Base-by-base conservation (phyloP, 1,140 invertebrate species). In the Leptoteleia sp. region DNA sequence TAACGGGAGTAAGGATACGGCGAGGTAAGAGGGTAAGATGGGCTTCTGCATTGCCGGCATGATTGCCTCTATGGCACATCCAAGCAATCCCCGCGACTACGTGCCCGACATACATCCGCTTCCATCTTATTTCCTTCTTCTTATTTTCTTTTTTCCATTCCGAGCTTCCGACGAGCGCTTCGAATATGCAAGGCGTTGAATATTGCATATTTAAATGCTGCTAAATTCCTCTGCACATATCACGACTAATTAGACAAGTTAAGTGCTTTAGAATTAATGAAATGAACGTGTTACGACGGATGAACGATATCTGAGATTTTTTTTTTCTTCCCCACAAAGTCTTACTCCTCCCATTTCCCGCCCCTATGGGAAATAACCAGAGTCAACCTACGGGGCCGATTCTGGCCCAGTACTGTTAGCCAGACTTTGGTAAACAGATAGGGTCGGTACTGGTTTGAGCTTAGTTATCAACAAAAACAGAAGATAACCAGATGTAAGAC, bases 61-160 rank as follows among this genome's bases (percentile, higher is more conserved):
- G 89, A 90, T 90, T 90, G 89, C 87, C 86, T 90, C 87, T 87
- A 89, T 89, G 88, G 87, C 87, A 89, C 89, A 89, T 89, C 86
- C 83, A 89, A 85, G 88, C 88, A 90, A 90, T 90, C 87, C 87
- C 87, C 87, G 86, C 82, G 85, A 83, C 87, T 90, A 90, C 89
- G 89, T 90, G 88, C 88, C 81, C 86, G 81, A 89, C 89, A 90
- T 90, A 89, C 88, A 88, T 88, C 84, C 85, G 83, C 82, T 82
- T 87, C 83, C 85, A 85, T 88, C 86, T 88, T 86, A 84, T 84
- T 84, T 86, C 80, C 43, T 62, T 70, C 55, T 71, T 78, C 72
- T 77, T 80, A 61, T 70, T 72, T 73, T 65, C 45, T 68, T 79
- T 75, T 84, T 83, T 76, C 80, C 68, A 72, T 75, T 55, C 48